Percentiles rank a stretch among this genome's conserved stretches.
These are phyloP conservation scores for Atlantisia rogersi DNA, from an alignment of 2,113 vertebrate genomes.

Conservation along the genomic window DNA sequence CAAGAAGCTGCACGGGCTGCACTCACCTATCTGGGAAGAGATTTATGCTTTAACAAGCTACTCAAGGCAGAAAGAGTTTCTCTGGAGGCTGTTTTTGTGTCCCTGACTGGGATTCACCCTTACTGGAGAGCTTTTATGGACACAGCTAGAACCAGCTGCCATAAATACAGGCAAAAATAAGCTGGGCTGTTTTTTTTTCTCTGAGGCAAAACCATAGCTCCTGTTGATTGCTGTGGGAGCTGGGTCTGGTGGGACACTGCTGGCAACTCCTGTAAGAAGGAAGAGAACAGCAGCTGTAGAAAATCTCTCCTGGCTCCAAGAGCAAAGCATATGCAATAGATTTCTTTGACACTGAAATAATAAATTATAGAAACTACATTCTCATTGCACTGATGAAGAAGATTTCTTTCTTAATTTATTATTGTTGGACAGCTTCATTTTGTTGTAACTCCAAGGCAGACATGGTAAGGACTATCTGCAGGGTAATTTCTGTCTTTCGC, in stretches of 20 bases:
- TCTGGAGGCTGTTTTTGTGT: neutral
- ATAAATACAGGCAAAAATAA: neutral
- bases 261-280: neutral
- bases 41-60: neutral
- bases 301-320: neutral
- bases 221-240: neutral
- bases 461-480: neutral
- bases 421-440: conserved; percentile 28
- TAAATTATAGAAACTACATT: conserved; percentile 32
- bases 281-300: neutral
- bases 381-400: conserved; percentile 21
- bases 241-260: neutral
- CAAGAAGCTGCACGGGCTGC: neutral
- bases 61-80: neutral
- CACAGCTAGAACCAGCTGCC: neutral
- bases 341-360: neutral
- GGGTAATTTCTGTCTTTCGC: neutral
- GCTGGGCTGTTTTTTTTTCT: neutral
- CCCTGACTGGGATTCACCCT: neutral
- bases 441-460: neutral
- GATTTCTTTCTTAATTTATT: conserved; percentile 21
- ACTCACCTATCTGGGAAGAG: neutral
- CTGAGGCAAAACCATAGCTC: accelerated
- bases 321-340: neutral
- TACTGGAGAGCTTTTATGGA: neutral